Evolutionary conservation across 2,797 vertebrate species (phyloP), one percentile per base, ranked within the genome.

Genomic region (Trachurus trachurus): DNA sequence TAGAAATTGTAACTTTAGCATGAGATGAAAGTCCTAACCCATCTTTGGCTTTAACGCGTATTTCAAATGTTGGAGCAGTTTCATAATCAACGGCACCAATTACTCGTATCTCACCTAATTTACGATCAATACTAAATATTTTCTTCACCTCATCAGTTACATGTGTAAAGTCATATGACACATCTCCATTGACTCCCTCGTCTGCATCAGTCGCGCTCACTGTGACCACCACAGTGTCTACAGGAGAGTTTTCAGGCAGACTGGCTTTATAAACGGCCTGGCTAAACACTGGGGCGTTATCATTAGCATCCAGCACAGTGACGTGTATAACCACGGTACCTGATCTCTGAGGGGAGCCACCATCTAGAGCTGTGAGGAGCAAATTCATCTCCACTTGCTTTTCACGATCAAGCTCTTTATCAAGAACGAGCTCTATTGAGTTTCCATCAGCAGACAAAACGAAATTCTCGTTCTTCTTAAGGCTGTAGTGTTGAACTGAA

Each of bases 21-120:
- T 34, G 6, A 34, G 31, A 34, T 34, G 31, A 34, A 34, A 34
- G 31, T 34, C 31, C 31, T 34, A 34, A 34, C 31, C 31, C 31
- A 34, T 34, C 31, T 6, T 34, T 34, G 4, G 31, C 31, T 34
- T 34, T 34, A 34, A 34, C 4, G 31, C 31, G 31, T 34, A 34
- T 34, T 34, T 34, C 31, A 34, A 34, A 34, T 34, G 31, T 34
- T 34, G 31, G 1, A 34, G 31, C 31, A 34, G 31, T 34, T 34
- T 96, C 96, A 79, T 87, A 96, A 65, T 96, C 95, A 0, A 94
- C 74, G 7, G 34, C 10, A 9, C 87, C 90, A 2, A 8, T 86
- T 8, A 92, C 76, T 64, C 15, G 76, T n/a, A 96, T 85, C 40
- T 93, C 80, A 0, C 92, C 92, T 0, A 76, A 78, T 40, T 60